Conservation (phyloP, 2,113 vertebrate species). For the Xiphophorus hellerii region DNA sequence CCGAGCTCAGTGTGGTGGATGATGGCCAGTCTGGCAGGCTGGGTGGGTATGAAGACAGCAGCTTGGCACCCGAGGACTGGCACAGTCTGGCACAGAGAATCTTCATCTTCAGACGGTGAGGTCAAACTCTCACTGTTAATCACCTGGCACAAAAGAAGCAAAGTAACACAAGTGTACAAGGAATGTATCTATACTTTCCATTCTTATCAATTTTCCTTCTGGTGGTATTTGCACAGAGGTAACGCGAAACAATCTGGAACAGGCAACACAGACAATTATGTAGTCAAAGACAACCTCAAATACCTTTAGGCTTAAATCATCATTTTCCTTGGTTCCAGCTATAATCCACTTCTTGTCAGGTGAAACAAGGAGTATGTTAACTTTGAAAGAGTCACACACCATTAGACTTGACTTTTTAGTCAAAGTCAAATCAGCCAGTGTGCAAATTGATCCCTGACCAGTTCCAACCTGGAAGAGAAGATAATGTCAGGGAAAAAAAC, state of each 20-base stretch:
- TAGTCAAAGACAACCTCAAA: conserved; percentile 20
- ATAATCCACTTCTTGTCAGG: conserved; percentile 76
- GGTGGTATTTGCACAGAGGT: neutral
- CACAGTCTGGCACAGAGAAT: conserved; percentile 60
- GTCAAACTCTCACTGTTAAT: conserved; percentile 69
- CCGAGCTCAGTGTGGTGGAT: conserved; percentile 15
- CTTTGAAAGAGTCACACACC: conserved; percentile 58
- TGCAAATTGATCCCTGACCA: conserved; percentile 62
- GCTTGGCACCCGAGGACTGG: conserved; percentile 52
- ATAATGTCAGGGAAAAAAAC: neutral
- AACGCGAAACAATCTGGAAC: neutral
- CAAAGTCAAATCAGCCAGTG: conserved; percentile 61
- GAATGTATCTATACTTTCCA: neutral
- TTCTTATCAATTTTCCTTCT: conserved; percentile 5
- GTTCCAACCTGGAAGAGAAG: conserved; percentile 68
- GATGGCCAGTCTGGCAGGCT: conserved; percentile 74
- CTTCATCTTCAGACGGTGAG: conserved; percentile 63
- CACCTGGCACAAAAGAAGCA: conserved; percentile 56
- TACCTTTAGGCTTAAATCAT: conserved; percentile 72
- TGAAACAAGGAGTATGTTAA: conserved; percentile 71
- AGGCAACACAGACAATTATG: conserved; percentile 13
- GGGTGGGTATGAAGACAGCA: conserved; percentile 76
- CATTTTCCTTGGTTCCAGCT: conserved; percentile 49
- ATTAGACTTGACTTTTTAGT: conserved; percentile 54
- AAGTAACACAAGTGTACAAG: neutral